Evolutionary conservation across 2,113 vertebrate genomes (phyloP).

Genomic region (Epinephelus fuscoguttatus): DNA sequence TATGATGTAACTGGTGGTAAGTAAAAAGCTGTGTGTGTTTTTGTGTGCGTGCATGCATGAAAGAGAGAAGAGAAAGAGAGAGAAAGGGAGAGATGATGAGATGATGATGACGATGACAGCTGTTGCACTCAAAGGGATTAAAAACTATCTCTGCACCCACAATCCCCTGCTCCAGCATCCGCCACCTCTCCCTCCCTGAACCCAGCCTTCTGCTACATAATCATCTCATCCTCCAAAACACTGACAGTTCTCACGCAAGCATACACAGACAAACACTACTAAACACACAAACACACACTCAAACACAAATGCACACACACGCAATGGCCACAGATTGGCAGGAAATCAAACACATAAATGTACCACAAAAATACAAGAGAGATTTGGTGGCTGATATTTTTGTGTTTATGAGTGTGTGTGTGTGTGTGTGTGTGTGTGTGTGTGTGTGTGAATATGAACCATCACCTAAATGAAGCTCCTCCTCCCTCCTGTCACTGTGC

Average conservation of each 20-base stretch:
- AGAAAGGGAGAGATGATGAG: background rate
- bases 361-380: slow-evolving; percentile 13
- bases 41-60: background rate
- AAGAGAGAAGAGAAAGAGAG: background rate
- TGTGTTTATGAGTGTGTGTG: background rate
- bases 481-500: background rate
- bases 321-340: background rate
- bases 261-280: background rate
- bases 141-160: slow-evolving; percentile 60
- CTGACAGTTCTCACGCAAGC: slow-evolving; percentile 27
- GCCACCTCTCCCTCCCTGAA: slow-evolving; percentile 45
- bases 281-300: slow-evolving; percentile 9
- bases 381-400: slow-evolving; percentile 26
- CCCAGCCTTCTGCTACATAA: slow-evolving; percentile 52
- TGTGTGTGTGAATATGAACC: background rate
- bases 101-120: slow-evolving; percentile 49
- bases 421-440: background rate
- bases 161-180: slow-evolving; percentile 64
- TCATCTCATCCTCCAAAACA: slow-evolving; percentile 61
- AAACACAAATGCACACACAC: slow-evolving; percentile 2
- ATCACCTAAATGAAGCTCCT: slow-evolving; percentile 19
- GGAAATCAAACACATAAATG: slow-evolving; percentile 27
- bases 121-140: slow-evolving; percentile 70
- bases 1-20: slow-evolving; percentile 31
- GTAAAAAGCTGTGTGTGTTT: background rate